Evolutionary conservation across 2,888 invertebrate genomes (phyloP).

Genomic region (Drosophila nr. perissopoda): DNA sequence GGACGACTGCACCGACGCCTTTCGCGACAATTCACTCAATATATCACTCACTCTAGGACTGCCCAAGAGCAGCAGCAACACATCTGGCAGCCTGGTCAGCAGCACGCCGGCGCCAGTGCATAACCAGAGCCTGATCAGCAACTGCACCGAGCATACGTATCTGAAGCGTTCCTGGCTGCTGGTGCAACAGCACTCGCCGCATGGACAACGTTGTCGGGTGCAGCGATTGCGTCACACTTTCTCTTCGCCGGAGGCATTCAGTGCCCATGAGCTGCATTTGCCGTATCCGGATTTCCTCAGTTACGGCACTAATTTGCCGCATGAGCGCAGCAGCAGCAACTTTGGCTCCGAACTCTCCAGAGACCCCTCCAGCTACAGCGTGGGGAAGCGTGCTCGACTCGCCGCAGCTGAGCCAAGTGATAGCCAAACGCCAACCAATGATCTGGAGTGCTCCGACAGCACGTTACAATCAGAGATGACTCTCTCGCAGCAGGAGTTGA

Average conservation of each 20-base stretch:
- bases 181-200: conserved; percentile 74
- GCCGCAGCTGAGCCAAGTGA: conserved; percentile 38
- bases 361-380: conserved; percentile 75
- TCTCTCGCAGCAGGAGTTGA: conserved; percentile 16
- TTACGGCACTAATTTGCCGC: conserved; percentile 83
- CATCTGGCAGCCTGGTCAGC: conserved; percentile 52
- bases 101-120: conserved; percentile 33
- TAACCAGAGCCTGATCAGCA: conserved; percentile 51
- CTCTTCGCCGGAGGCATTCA: conserved; percentile 83
- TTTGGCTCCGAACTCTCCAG: conserved; percentile 83
- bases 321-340: conserved; percentile 82
- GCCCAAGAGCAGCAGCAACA: conserved; percentile 53
- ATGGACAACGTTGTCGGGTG: conserved; percentile 73
- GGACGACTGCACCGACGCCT: conserved; percentile 83
- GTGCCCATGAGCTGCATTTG: conserved; percentile 66
- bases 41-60: conserved; percentile 84
- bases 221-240: conserved; percentile 83
- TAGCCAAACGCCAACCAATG: conserved; percentile 37
- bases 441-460: conserved; percentile 24
- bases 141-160: conserved; percentile 83
- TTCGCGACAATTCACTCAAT: conserved; percentile 83
- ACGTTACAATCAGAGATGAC: conserved; percentile 48
- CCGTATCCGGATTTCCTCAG: conserved; percentile 78
- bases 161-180: conserved; percentile 84
- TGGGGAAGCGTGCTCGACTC: conserved; percentile 57